Base-by-base conservation (phyloP, 2,113 vertebrate genomes). In the Lagopus muta region DNA sequence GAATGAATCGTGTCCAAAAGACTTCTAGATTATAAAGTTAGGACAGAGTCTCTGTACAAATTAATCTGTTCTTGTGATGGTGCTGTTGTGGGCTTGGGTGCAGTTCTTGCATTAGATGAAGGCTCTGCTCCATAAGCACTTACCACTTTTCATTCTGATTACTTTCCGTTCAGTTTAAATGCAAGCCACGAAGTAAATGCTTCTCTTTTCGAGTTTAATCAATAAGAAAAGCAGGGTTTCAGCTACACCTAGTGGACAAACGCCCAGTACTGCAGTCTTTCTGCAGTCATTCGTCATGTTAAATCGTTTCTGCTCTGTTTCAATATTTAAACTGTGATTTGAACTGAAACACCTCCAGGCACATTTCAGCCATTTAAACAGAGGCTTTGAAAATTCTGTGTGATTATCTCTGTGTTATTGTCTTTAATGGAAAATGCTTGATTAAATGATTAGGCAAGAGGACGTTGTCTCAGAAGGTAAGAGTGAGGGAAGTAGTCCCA, bases 191-290 rank as follows among this genome's bases (percentile, higher is more conserved):
- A 82, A 80, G 73, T 75, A 89, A 64, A 88, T 43, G 43, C 17
- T 75, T 48, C 22, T 75, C 34, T 78, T 73, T 45, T 6, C 28
- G 57, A 34, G 15, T 57, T 72, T 55, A 89, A 81, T 60, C 79
- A 64, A 43, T 83, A 64, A 34, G 82, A 94, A 89, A 60, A 13
- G 57, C 75, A 90, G 95, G 77, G 40, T 78, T 96, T 78, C 87
- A 96, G 91, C 95, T 85, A 96, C 98, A 97, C 66, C 98, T 98
- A 95, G 97, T 97, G 97, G 95, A 42, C 67, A 82, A 38, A 12
- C 30, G 8, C 11, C 4, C 21, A 55, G 88, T 86, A 91, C 54
- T 90, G 87, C 95, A 93, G 82, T 45, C 78, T 64, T 65, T 75
- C 94, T 2, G 5, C 50, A 93, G 50, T 50, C 32, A 17, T 45